These are phyloP conservation scores for Hippoglossus stenolepis DNA, from an alignment of 2,113 vertebrate genomes.

Conservation along the genomic window DNA sequence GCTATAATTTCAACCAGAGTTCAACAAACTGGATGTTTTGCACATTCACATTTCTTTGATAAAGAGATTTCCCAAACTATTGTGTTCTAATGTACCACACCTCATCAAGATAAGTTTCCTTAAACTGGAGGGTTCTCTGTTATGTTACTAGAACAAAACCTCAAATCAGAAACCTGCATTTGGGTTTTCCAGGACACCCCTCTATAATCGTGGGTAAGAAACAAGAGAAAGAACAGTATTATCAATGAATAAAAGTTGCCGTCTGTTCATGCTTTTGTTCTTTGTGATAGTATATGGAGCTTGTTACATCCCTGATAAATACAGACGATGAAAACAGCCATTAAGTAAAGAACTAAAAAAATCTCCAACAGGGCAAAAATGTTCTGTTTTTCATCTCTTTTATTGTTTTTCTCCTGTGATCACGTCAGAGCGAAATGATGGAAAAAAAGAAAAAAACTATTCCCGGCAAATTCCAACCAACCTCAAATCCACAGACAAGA, in stretches of 20 bases:
- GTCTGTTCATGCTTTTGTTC: background rate
- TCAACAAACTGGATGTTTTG: slow-evolving; percentile 13
- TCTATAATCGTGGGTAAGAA: too few relatives aligned
- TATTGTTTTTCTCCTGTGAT: slow-evolving; percentile 13
- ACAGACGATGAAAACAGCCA: background rate
- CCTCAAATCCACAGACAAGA: slow-evolving; percentile 53
- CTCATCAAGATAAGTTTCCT: too few relatives aligned
- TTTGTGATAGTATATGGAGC: background rate
- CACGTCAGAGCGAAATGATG: background rate
- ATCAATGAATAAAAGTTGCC: too few relatives aligned
- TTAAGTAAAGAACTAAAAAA: background rate
- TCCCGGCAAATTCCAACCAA: slow-evolving; percentile 23
- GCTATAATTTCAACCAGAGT: slow-evolving; percentile 17
- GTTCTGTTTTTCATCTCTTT: background rate
- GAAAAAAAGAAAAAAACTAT: slow-evolving; percentile 37
- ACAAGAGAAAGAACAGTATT: too few relatives aligned
- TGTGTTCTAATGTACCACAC: background rate
- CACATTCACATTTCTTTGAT: slow-evolving; percentile 1
- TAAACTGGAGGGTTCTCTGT: too few relatives aligned
- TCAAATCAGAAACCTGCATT: background rate
- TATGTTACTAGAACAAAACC: background rate
- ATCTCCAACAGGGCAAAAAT: background rate
- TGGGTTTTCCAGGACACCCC: too few relatives aligned
- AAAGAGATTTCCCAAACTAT: background rate
- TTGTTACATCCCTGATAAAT: background rate